Percentiles rank a stretch among this genome's conserved stretches.
These are phyloP conservation scores for Hydroisotoma schaefferi DNA, from an alignment of 2,888 invertebrate genomes.

Conservation along the genomic window DNA sequence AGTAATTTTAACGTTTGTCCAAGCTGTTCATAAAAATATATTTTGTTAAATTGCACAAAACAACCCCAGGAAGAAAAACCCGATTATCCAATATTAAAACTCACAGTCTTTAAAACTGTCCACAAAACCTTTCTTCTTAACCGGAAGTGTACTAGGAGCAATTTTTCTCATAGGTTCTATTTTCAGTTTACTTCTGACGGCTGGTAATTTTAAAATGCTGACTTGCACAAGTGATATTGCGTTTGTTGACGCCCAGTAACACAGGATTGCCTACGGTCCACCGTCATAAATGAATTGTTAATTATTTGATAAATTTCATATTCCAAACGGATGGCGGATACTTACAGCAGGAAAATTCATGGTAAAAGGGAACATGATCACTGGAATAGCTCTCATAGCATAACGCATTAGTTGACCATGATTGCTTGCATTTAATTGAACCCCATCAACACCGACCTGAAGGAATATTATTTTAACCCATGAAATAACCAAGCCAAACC, in stretches of 20 bases:
- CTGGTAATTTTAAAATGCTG: slow-evolving; percentile 68
- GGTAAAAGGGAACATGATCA: slow-evolving; percentile 77
- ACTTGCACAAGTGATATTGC: slow-evolving; percentile 79
- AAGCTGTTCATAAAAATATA: slow-evolving; percentile 57
- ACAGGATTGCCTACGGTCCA: slow-evolving; percentile 67
- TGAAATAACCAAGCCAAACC: neutral
- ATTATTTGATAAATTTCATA: neutral
- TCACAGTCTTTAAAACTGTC: slow-evolving; percentile 75
- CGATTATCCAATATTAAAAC: slow-evolving; percentile 50
- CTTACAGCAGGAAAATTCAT: slow-evolving; percentile 77
- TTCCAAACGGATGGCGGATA: slow-evolving; percentile 26
- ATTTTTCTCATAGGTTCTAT: slow-evolving; percentile 65
- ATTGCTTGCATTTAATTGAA: slow-evolving; percentile 56
- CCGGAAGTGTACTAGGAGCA: slow-evolving; percentile 59
- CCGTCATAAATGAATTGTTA: neutral
- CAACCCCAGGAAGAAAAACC: no score
- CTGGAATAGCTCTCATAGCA: slow-evolving; percentile 69
- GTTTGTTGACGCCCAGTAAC: slow-evolving; percentile 88
- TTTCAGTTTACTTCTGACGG: slow-evolving; percentile 69
- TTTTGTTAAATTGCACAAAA: neutral
- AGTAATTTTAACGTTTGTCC: slow-evolving; percentile 75
- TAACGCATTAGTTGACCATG: slow-evolving; percentile 64
- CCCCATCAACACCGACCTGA: slow-evolving; percentile 71
- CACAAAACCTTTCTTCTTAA: slow-evolving; percentile 65
- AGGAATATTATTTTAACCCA: neutral